These are phyloP conservation scores for Polymixis lichenea DNA, from an alignment of 2,888 invertebrate species.

Conservation along the genomic window DNA sequence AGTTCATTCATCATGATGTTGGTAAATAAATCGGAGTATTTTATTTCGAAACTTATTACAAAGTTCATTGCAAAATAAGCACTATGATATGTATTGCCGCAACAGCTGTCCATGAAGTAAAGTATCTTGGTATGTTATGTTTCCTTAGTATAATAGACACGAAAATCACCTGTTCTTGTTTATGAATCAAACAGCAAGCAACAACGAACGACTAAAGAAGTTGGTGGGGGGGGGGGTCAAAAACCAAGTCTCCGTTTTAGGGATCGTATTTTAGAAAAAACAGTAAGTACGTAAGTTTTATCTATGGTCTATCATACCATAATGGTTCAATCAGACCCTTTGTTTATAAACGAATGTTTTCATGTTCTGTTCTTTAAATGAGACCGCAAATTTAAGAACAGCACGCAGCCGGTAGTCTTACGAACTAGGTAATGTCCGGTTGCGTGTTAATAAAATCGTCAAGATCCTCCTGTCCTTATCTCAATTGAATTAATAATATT, in stretches of 20 bases:
- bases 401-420: background rate
- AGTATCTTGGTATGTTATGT: slow-evolving; percentile 66
- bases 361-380: no score
- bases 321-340: no score
- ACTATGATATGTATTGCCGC: slow-evolving; percentile 1
- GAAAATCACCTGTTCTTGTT: slow-evolving; percentile 75
- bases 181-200: slow-evolving; percentile 29
- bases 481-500: background rate
- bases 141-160: slow-evolving; percentile 69
- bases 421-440: background rate
- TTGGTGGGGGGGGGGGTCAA: no score
- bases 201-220: no score
- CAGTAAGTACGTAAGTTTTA: no score
- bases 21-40: slow-evolving; percentile 33
- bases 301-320: no score
- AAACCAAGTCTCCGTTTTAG: background rate
- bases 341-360: no score
- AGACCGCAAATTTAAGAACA: background rate
- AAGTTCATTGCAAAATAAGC: slow-evolving; percentile 37
- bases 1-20: slow-evolving; percentile 13
- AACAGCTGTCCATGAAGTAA: slow-evolving; percentile 17
- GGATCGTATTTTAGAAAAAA: no score
- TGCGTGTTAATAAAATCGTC: background rate
- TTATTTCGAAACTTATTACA: slow-evolving; percentile 2
- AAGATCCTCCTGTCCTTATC: background rate